Evolutionary conservation across 2,888 invertebrate genomes (phyloP).

Genomic region (Ectemnius continuus): DNA sequence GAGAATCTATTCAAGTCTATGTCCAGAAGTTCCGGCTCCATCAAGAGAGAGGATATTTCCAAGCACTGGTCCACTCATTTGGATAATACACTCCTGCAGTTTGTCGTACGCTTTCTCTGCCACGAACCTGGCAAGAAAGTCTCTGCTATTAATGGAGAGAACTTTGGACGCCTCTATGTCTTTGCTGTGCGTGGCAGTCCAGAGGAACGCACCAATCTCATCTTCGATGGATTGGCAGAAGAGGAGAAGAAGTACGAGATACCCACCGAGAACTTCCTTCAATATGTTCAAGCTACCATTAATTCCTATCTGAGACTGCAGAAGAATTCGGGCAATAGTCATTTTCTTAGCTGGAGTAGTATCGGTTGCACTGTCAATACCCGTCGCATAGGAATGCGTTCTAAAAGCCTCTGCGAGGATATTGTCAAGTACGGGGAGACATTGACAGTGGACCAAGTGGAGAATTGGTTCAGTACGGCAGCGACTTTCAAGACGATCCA

Average conservation of each 20-base stretch:
- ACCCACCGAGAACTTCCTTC: slow-evolving; percentile 71
- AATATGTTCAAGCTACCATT: slow-evolving; percentile 88
- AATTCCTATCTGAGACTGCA: slow-evolving; percentile 87
- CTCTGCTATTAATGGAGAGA: slow-evolving; percentile 73
- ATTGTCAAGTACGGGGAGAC: slow-evolving; percentile 76
- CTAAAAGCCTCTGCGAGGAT: slow-evolving; percentile 81
- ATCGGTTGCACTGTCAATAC: slow-evolving; percentile 81
- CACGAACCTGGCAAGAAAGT: slow-evolving; percentile 74
- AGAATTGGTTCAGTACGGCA: slow-evolving; percentile 79
- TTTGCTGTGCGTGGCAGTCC: slow-evolving; percentile 74
- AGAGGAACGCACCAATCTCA: slow-evolving; percentile 70
- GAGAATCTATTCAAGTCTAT: slow-evolving; percentile 76
- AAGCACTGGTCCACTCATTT: slow-evolving; percentile 76
- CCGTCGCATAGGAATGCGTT: slow-evolving; percentile 80
- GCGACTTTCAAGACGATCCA: slow-evolving; percentile 79
- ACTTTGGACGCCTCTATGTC: slow-evolving; percentile 73
- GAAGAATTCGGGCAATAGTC: slow-evolving; percentile 80
- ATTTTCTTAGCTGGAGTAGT: slow-evolving; percentile 81
- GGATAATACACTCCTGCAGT: slow-evolving; percentile 73
- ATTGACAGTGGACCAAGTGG: slow-evolving; percentile 76
- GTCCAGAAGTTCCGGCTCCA: slow-evolving; percentile 76
- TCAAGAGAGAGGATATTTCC: slow-evolving; percentile 76
- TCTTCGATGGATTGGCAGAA: slow-evolving; percentile 72
- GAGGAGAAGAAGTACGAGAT: slow-evolving; percentile 72
- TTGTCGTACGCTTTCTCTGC: slow-evolving; percentile 73